A percentile compares a stretch with the other conserved stretches of the same genome.
Evolutionary conservation across 2,888 invertebrate genomes (phyloP).

Genomic region (Azorinus chamasolen): DNA sequence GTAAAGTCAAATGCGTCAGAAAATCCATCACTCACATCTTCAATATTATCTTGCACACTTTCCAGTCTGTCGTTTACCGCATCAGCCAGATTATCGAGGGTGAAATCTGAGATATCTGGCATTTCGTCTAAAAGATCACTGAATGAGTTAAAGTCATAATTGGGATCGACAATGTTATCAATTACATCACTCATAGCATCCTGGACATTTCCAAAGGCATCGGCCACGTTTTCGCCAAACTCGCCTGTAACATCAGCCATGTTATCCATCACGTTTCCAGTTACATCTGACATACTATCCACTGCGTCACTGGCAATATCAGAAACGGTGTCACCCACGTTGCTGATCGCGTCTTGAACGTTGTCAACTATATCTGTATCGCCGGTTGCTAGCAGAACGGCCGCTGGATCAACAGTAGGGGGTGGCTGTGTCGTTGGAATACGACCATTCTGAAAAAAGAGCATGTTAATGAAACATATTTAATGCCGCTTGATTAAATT

Average conservation of each 20-base stretch:
- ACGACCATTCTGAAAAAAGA: too few relatives aligned
- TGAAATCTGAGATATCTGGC: not conserved
- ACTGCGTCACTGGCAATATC: constrained; percentile 26
- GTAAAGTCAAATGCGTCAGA: constrained; percentile 1
- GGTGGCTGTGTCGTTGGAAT: constrained; percentile 8
- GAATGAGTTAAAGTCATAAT: too few relatives aligned
- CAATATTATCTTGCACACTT: constrained; percentile 9
- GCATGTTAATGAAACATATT: too few relatives aligned
- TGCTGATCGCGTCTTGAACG: constrained; percentile 36
- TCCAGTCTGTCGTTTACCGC: constrained; percentile 15
- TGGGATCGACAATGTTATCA: too few relatives aligned
- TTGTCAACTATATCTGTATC: constrained; percentile 47
- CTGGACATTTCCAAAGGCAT: constrained; percentile 7
- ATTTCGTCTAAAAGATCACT: too few relatives aligned
- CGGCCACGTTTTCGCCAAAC: not conserved
- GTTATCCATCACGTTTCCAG: constrained; percentile 13
- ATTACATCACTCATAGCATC: constrained; percentile 2
- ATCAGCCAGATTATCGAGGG: constrained; percentile 17
- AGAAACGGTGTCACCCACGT: constrained; percentile 25
- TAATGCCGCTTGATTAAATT: too few relatives aligned
- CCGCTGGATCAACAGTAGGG: constrained; percentile 35
- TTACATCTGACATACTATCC: constrained; percentile 16
- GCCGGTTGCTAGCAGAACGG: constrained; percentile 33
- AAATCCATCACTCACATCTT: constrained; percentile 4
- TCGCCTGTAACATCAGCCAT: constrained; percentile 11